phyloP scores from a whole-genome alignment of 2,888 invertebrate species.

The Sisyra terminalis region DNA sequence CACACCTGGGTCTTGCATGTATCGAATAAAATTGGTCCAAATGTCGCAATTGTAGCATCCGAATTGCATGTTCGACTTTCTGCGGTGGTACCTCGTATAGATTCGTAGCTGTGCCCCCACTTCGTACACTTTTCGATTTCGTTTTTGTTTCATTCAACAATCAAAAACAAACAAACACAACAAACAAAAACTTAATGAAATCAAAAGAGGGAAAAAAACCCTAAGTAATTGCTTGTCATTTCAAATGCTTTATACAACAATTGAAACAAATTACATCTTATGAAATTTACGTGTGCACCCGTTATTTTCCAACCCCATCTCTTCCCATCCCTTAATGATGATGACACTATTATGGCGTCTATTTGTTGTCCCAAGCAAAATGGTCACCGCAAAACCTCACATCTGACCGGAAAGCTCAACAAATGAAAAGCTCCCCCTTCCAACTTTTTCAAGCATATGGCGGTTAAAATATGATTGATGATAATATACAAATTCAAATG shows the following conservation, averaged over 20 bases:
- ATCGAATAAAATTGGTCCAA: conserved; percentile 6
- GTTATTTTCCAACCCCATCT: no score
- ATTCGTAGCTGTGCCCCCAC: conserved; percentile 2
- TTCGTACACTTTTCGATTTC: conserved; percentile 5
- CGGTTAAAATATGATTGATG: no score
- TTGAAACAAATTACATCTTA: not conserved
- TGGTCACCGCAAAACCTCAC: no score
- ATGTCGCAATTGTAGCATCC: conserved; percentile 6
- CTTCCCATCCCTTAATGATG: no score
- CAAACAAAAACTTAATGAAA: not conserved
- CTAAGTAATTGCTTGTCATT: not conserved
- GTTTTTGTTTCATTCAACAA: not conserved
- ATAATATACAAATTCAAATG: no score
- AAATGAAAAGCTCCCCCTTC: no score
- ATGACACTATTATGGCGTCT: no score
- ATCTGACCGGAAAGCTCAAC: no score
- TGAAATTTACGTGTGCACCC: no score
- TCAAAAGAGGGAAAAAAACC: not conserved
- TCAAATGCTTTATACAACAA: not conserved
- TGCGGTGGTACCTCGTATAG: conserved; percentile 1
- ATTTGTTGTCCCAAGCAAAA: no score
- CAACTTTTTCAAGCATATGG: no score
- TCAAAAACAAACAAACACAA: not conserved
- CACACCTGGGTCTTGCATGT: conserved; percentile 8
- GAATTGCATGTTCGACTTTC: conserved; percentile 6